These are phyloP conservation scores for Noctua pronuba DNA, from an alignment of 2,888 invertebrate species.

Conservation along the genomic window DNA sequence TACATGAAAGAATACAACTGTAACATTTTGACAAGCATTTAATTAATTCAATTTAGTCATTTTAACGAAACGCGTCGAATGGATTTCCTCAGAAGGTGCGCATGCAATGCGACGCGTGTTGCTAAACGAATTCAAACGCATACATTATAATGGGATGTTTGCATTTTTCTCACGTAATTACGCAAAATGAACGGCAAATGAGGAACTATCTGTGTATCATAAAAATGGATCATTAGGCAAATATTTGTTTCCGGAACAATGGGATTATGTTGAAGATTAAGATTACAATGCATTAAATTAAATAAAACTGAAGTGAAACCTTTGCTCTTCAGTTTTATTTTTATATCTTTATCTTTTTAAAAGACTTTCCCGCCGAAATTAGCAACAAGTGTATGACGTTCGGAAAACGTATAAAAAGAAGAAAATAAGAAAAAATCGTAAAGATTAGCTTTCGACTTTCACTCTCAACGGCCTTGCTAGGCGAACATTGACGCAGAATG, in stretches of 20 bases:
- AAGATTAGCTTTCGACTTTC: constrained; percentile 85
- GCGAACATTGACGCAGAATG: constrained; percentile 79
- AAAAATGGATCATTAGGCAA: constrained; percentile 50
- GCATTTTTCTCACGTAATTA: constrained; percentile 75
- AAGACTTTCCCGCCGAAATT: constrained; percentile 35
- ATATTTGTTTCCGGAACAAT: constrained; percentile 50
- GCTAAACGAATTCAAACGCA: constrained; percentile 40
- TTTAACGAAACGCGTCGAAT: constrained; percentile 20
- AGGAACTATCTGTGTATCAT: constrained; percentile 45
- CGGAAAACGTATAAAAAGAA: constrained; percentile 64
- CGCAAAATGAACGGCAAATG: constrained; percentile 61
- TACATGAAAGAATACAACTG: neutral
- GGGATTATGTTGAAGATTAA: constrained; percentile 18
- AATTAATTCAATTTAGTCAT: constrained; percentile 16
- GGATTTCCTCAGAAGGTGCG: constrained; percentile 39
- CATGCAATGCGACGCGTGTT: constrained; percentile 25
- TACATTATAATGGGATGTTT: constrained; percentile 55
- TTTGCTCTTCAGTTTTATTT: neutral
- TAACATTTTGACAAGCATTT: constrained; percentile 20
- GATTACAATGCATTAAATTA: constrained; percentile 17
- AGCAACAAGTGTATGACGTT: constrained; percentile 47
- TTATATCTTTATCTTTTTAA: neutral
- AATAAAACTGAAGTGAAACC: too few relatives aligned
- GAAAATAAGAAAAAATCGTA: constrained; percentile 70
- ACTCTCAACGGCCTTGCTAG: constrained; percentile 78